Conservation (phyloP, 2,797 vertebrate species). For the Ctenopoma multispine region DNA sequence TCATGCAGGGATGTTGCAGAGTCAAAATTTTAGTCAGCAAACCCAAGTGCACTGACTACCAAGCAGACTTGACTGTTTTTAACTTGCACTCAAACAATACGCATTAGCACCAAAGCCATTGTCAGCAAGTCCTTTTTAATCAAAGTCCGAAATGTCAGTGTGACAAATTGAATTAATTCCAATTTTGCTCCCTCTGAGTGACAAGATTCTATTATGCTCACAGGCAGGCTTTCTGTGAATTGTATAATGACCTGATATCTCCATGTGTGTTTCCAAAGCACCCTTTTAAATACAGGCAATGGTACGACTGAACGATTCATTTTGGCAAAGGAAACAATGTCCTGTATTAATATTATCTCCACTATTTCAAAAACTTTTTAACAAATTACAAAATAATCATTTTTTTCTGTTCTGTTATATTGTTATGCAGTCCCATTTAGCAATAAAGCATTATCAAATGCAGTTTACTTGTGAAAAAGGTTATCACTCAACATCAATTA, state of each 20-base stretch:
- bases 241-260: conserved; percentile 80
- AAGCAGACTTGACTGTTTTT: conserved; percentile 39
- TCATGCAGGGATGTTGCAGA: conserved; percentile 32
- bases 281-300: conserved; percentile 61
- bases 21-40: conserved; percentile 47
- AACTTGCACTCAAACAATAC: conserved; percentile 72
- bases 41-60: conserved; percentile 10
- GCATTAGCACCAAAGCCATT: conserved; percentile 74
- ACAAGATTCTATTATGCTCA: conserved; percentile 83
- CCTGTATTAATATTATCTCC: conserved; percentile 36
- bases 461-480: neutral
- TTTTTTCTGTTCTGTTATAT: neutral
- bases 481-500: neutral
- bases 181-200: conserved; percentile 81
- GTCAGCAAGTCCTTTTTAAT: conserved; percentile 80
- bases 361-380: conserved; percentile 4
- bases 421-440: neutral
- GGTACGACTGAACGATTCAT: conserved; percentile 65
- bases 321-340: conserved; percentile 31
- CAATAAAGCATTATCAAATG: neutral
- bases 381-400: neutral
- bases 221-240: conserved; percentile 79
- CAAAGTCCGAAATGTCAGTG: conserved; percentile 81
- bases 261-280: conserved; percentile 74
- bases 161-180: conserved; percentile 86